These are phyloP conservation scores for Heptranchias perlo DNA, from an alignment of 2,113 vertebrate genomes.

Conservation along the genomic window DNA sequence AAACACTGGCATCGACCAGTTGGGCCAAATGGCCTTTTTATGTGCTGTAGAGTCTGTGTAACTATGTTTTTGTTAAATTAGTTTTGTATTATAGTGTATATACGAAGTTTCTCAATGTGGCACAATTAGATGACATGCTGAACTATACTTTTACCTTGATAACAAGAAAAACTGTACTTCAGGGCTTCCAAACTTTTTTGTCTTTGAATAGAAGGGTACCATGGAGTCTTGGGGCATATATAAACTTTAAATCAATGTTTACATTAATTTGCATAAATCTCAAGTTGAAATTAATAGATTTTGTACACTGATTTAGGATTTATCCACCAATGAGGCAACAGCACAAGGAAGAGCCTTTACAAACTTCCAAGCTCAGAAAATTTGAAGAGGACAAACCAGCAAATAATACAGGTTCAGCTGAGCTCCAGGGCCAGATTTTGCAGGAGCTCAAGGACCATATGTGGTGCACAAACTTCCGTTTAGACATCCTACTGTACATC, in stretches of 20 bases:
- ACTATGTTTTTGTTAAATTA: too few relatives aligned
- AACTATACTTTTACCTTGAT: not conserved
- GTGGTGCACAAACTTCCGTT: not conserved
- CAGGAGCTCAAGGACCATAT: not conserved
- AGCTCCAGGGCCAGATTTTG: not conserved
- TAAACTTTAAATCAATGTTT: not conserved
- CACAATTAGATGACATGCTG: too few relatives aligned
- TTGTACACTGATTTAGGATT: not conserved
- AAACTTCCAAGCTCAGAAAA: not conserved
- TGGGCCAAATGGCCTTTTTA: too few relatives aligned
- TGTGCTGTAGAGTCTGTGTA: too few relatives aligned
- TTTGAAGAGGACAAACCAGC: not conserved
- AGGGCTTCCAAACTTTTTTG: not conserved
- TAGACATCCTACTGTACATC: not conserved
- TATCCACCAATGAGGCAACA: not conserved
- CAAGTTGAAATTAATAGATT: not conserved
- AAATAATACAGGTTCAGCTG: not conserved
- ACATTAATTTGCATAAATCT: not conserved
- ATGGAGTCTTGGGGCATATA: not conserved
- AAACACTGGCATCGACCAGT: too few relatives aligned
- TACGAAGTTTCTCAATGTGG: not conserved
- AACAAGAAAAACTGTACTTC: not conserved
- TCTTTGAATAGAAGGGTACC: not conserved
- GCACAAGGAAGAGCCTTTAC: not conserved
- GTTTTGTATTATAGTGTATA: not conserved